phyloP scores from a whole-genome alignment of 1,140 invertebrate genomes.

The Drosophila albomicans region DNA sequence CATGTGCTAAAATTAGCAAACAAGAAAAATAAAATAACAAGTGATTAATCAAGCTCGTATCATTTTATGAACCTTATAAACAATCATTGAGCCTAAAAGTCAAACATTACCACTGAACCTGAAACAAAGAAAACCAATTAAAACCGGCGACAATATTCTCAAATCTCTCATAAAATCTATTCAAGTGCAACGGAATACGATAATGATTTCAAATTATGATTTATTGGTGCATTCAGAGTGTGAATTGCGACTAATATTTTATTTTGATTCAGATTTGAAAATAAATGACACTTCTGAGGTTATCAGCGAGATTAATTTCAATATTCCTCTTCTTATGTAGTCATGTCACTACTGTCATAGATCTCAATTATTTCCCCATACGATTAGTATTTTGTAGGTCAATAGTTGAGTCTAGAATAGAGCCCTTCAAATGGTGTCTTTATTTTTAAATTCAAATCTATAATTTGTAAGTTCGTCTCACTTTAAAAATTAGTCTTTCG shows the following conservation, averaged over 20 bases:
- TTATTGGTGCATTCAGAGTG: slow-evolving; percentile 5
- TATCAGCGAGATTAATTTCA: slow-evolving; percentile 2
- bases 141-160: slow-evolving; percentile 31
- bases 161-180: not conserved
- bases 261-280: not conserved
- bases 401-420: too few species aligned
- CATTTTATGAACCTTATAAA: slow-evolving; percentile 15
- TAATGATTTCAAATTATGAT: slow-evolving; percentile 16
- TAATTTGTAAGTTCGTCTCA: too few species aligned
- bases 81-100: slow-evolving; percentile 14
- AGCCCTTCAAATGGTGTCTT: not conserved
- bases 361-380: slow-evolving; percentile 7
- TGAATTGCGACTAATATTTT: not conserved
- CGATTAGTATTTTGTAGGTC: not conserved
- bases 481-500: too few species aligned
- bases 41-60: slow-evolving; percentile 31
- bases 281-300: not conserved
- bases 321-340: not conserved
- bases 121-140: slow-evolving; percentile 29
- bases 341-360: not conserved
- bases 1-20: slow-evolving; percentile 14
- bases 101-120: not conserved
- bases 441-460: not conserved
- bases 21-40: slow-evolving; percentile 15
- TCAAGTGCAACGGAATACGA: slow-evolving; percentile 12